Evolutionary conservation across 2,888 invertebrate species (phyloP), one percentile per base, ranked within the genome.

Genomic region (Mesorhabditis belari): DNA sequence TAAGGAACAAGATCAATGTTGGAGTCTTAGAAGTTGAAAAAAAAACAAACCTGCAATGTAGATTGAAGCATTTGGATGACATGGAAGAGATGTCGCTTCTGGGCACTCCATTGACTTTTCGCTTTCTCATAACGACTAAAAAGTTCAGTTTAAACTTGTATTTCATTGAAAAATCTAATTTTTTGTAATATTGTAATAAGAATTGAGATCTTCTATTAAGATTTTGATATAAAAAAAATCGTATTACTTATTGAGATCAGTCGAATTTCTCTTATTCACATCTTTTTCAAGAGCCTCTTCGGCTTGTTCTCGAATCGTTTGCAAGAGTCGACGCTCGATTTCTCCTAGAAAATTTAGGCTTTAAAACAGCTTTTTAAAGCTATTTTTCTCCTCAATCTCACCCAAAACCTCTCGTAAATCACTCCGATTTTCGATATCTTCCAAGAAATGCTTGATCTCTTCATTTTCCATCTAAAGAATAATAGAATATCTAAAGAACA

Each of bases 371-470:
- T n/a, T n/a, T n/a, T n/a, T n/a, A n/a, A n/a, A n/a, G n/a, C n/a
- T n/a, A n/a, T n/a, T n/a, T n/a, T n/a, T n/a, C n/a, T n/a, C n/a
- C n/a, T n/a, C n/a, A n/a, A 35, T 55, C 57, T 25, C 21, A 71
- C 73, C 75, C 4, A 76, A 58, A 51, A 77, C 69, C 50, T 63
- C 66, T 57, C 75, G 75, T 57, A 74, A 61, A 49, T 77, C 77
- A 28, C 70, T 74, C 56, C 76, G 72, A 51, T 73, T 73, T 53
- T 78, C 76, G 9, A 77, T 57, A 57, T 77, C 74, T 50, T 70
- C 73, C 21, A 77, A 55, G 56, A 78, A 77, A 28, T 64, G 66
- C 59, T 69, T 71, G 35, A 77, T 59, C 57, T 74, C 75, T 9
- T 66, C 65, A 55, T 74, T 69, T 60, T 77, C 75, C 12, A 35